Base-by-base conservation (phyloP, 2,888 invertebrate genomes). In the Gisinianus flammeolus region DNA sequence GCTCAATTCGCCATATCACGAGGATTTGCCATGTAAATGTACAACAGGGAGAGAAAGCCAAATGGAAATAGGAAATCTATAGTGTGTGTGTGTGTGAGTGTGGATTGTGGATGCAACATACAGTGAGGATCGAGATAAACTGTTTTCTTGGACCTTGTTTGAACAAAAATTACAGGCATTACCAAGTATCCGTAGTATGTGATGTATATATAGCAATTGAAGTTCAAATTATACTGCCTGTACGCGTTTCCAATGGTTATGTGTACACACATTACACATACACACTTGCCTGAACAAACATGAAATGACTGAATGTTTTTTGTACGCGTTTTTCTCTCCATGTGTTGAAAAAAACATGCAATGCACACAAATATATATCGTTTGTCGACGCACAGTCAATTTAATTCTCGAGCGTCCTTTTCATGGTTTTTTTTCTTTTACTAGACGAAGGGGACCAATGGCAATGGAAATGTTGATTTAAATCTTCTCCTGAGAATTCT, bases 361-460 rank as follows among this genome's bases (percentile, higher is more conserved):
- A 2, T 24, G 19, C 24, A 19, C 62, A 24, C 2, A 6, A 5
- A 54, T 54, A 19, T 54, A 54, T n/a, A 5, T 19, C n/a, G n/a
- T 54, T n/a, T 16, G 16, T 8, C n/a, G 54, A 62, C 6, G 8
- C 24, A 62, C 62, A 62, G 24, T 62, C 62, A 62, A 62, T 62
- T 62, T 62, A 62, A 62, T 26, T 62, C 62, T 62, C 62, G 62
- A 62, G 62, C 62, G 62, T 26, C 62, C 26, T 62, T 62, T 62
- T 62, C 62, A 62, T 62, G 26, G 26, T 12, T 28, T 26, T n/a
- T n/a, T n/a, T n/a, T n/a, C n/a, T n/a, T 62, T 5, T 26, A 12
- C 16, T 62, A 26, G 12, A 26, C 2, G 22, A 58, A 22, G 56
- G 6, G 5, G 16, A 22, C n/a, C n/a, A n/a, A n/a, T n/a, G n/a